Conservation (phyloP, 1,140 invertebrate species). For the Magallana ariakensis region DNA sequence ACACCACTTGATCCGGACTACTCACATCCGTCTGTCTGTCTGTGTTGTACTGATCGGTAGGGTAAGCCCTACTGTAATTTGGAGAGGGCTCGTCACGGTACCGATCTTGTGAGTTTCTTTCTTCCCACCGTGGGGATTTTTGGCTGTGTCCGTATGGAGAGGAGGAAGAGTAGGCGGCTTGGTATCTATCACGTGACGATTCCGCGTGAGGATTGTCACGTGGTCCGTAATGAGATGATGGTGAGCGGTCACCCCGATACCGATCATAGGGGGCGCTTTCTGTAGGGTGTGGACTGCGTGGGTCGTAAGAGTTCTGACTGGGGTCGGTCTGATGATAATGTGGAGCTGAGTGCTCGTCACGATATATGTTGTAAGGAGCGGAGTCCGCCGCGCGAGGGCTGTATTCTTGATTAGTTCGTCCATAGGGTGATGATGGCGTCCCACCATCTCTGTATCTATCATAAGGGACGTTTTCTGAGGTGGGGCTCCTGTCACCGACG, state of each 20-base stretch:
- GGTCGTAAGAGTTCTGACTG: background rate
- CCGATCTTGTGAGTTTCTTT: background rate
- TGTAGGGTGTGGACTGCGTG: background rate
- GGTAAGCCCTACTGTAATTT: background rate
- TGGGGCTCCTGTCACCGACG: background rate
- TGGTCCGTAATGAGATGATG: background rate
- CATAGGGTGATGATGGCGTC: background rate
- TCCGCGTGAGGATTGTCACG: background rate
- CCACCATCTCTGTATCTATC: background rate
- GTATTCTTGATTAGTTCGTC: background rate
- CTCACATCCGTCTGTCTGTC: background rate
- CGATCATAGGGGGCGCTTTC: background rate
- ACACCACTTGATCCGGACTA: background rate
- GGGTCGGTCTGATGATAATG: too few relatives aligned
- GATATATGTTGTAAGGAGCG: background rate
- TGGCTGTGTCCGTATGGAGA: constrained; percentile 6
- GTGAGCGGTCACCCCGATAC: background rate
- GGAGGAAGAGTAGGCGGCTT: background rate
- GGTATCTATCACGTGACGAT: background rate
- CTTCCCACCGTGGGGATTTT: background rate
- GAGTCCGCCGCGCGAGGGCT: background rate
- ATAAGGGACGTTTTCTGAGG: background rate
- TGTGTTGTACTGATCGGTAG: background rate
- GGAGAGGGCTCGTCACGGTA: background rate
- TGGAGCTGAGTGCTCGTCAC: background rate